Percentiles rank a stretch among this genome's conserved stretches.
Evolutionary conservation across 2,113 vertebrate genomes (phyloP).

Genomic region (Oncorhynchus nerka): DNA sequence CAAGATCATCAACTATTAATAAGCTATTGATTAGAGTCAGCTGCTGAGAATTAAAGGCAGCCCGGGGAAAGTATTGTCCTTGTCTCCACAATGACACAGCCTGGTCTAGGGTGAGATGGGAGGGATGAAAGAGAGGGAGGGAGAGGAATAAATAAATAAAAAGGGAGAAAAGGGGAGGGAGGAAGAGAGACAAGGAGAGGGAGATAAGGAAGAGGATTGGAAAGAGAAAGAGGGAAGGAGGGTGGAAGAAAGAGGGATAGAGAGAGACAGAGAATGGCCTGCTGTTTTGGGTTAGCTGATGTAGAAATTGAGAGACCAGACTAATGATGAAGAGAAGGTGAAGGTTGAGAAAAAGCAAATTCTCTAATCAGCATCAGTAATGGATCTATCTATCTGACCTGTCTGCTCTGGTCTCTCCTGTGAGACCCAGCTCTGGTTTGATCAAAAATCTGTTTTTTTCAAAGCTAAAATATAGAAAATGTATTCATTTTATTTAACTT

Average conservation of each 20-base stretch:
- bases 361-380: no score
- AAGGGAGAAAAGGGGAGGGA: not conserved
- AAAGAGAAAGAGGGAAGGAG: not conserved
- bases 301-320: no score
- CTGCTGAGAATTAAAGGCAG: constrained; percentile 83
- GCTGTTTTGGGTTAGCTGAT: no score
- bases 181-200: constrained; percentile 11
- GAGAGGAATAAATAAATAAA: not conserved
- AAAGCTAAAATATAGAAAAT: not conserved
- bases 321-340: no score
- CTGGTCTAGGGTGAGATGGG: constrained; percentile 66
- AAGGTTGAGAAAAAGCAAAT: no score
- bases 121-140: constrained; percentile 5
- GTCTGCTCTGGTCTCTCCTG: not conserved
- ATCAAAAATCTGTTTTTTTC: not conserved
- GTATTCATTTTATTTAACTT: no score
- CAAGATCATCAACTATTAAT: constrained; percentile 86
- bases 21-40: constrained; percentile 86
- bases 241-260: not conserved
- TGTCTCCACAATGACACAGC: constrained; percentile 74
- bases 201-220: not conserved
- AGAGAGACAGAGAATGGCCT: not conserved
- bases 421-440: not conserved
- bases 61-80: constrained; percentile 78
- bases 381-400: no score